Evolutionary conservation across 2,888 invertebrate species (phyloP).

Genomic region (Trichogramma dendrolimi): DNA sequence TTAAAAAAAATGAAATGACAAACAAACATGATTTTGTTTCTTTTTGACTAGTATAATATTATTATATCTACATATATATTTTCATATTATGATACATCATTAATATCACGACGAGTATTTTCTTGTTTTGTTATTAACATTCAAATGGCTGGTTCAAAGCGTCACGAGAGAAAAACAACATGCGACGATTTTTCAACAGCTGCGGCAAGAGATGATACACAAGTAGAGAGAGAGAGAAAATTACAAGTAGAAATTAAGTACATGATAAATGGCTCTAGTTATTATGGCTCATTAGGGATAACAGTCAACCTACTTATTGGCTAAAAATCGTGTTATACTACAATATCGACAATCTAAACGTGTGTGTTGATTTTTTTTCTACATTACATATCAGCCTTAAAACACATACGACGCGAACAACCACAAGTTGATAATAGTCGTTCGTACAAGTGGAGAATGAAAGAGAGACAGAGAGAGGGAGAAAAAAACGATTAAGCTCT

Average conservation of each 20-base stretch:
- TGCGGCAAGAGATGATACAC: too few relatives aligned
- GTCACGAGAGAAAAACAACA: conserved; percentile 20
- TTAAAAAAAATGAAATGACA: not conserved
- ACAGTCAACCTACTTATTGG: conserved; percentile 5
- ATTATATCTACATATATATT: too few relatives aligned
- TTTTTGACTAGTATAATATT: conserved; percentile 44
- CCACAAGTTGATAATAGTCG: conserved; percentile 7
- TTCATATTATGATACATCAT: conserved; percentile 45
- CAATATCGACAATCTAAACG: too few relatives aligned
- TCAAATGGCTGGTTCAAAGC: conserved; percentile 23
- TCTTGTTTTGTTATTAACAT: conserved; percentile 31
- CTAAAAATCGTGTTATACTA: too few relatives aligned
- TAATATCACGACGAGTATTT: conserved; percentile 33
- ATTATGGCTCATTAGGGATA: too few relatives aligned
- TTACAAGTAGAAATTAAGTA: too few relatives aligned
- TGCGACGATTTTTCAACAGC: too few relatives aligned
- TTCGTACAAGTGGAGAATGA: conserved; percentile 13
- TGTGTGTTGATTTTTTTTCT: conserved; percentile 6
- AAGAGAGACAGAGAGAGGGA: not conserved
- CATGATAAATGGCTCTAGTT: too few relatives aligned
- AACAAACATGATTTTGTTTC: conserved; percentile 9
- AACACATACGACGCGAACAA: not conserved
- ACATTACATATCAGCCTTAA: not conserved
- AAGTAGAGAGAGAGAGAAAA: not conserved
- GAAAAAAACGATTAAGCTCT: conserved; percentile 12